Conservation (phyloP, 2,888 invertebrate species). For the Malacosoma neustria region DNA sequence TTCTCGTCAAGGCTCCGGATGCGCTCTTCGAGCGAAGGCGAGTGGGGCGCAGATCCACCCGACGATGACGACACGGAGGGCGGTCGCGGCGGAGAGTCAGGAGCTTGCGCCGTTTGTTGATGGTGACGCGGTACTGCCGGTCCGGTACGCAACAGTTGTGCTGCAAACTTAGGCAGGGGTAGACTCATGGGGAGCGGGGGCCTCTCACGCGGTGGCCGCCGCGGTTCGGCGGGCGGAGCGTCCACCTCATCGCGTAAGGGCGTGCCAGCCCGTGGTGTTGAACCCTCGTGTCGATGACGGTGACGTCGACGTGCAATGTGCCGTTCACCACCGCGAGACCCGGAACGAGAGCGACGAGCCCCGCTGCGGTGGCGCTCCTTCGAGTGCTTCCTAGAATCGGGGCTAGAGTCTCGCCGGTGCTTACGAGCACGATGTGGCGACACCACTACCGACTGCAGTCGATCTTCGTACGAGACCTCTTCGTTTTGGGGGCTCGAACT, state of each 20-base stretch:
- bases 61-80: slow-evolving; percentile 86
- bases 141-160: slow-evolving; percentile 75
- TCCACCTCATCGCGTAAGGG: slow-evolving; percentile 81
- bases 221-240: slow-evolving; percentile 84
- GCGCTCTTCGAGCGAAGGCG: slow-evolving; percentile 89
- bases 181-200: slow-evolving; percentile 84
- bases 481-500: slow-evolving; percentile 81
- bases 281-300: slow-evolving; percentile 61
- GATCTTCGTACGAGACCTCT: slow-evolving; percentile 69
- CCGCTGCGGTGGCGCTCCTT: slow-evolving; percentile 53
- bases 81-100: slow-evolving; percentile 80
- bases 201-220: slow-evolving; percentile 78
- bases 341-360: slow-evolving; percentile 41
- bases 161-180: slow-evolving; percentile 92
- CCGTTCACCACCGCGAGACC: slow-evolving; percentile 39
- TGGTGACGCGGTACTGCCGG: slow-evolving; percentile 63
- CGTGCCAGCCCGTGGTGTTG: slow-evolving; percentile 64
- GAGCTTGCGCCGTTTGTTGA: slow-evolving; percentile 65
- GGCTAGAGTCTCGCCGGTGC: slow-evolving; percentile 80
- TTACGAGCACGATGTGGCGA: slow-evolving; percentile 59
- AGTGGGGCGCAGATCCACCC: slow-evolving; percentile 81
- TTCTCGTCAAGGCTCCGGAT: slow-evolving; percentile 94
- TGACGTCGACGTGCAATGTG: slow-evolving; percentile 62
- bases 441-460: slow-evolving; percentile 72
- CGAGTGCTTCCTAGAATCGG: slow-evolving; percentile 75